A percentile compares a stretch with the other conserved stretches of the same genome.
These are phyloP conservation scores for Nannoperca australis DNA, from an alignment of 2,797 vertebrate species.

Conservation along the genomic window DNA sequence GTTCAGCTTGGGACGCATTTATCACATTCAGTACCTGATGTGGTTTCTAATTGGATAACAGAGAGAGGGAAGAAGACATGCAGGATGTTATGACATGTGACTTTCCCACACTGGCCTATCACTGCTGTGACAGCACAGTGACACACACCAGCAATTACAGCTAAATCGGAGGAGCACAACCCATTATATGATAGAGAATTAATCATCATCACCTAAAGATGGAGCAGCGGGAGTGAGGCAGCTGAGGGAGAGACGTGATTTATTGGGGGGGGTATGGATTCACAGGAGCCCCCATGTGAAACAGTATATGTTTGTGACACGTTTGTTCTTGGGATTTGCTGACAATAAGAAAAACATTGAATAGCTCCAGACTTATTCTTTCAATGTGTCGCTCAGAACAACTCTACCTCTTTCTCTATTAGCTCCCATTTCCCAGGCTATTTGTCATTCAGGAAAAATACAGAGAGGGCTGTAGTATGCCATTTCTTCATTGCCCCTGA, in stretches of 20 bases:
- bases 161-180: constrained; percentile 26
- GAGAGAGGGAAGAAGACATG: background rate
- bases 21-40: constrained; percentile 13
- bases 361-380: background rate
- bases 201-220: constrained; percentile 53
- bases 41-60: constrained; percentile 6
- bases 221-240: constrained; percentile 15
- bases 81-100: constrained; percentile 23
- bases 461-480: background rate
- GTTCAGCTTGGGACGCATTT: constrained; percentile 23
- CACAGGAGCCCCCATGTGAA: constrained; percentile 19
- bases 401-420: background rate
- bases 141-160: constrained; percentile 57
- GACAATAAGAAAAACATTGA: constrained; percentile 1
- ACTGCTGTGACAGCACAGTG: constrained; percentile 29
- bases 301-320: background rate
- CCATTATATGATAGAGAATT: constrained; percentile 46
- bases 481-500: constrained; percentile 16
- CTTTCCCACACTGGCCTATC: constrained; percentile 21
- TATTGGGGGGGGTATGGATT: constrained; percentile 51
- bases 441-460: constrained; percentile 26
- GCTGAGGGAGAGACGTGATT: constrained; percentile 52
- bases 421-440: constrained; percentile 17
- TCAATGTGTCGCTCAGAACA: constrained; percentile 7
- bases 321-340: background rate